These are phyloP conservation scores for Liparis tanakae DNA, from an alignment of 2,797 vertebrate genomes.

Conservation along the genomic window DNA sequence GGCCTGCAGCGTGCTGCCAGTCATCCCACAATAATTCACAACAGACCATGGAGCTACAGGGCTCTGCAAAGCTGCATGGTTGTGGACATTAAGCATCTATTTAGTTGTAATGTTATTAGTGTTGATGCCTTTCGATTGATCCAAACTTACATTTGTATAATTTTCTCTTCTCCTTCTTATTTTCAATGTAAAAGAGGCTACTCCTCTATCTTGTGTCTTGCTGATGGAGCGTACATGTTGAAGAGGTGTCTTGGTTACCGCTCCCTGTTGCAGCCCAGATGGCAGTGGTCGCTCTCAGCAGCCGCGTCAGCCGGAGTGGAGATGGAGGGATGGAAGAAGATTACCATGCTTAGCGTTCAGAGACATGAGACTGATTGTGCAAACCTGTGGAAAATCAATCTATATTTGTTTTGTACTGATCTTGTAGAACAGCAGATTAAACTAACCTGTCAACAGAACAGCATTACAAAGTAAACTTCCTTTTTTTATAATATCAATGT, in stretches of 20 bases:
- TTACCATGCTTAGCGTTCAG: slow-evolving; percentile 54
- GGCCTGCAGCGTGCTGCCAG: slow-evolving; percentile 14
- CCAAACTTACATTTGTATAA: slow-evolving; percentile 7
- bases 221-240: slow-evolving; percentile 18
- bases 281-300: slow-evolving; percentile 60
- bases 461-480: not conserved
- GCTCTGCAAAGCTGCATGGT: slow-evolving; percentile 11
- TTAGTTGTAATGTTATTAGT: not conserved
- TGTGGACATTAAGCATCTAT: slow-evolving; percentile 1
- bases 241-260: slow-evolving; percentile 35
- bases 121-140: slow-evolving; percentile 25
- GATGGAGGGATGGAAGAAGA: slow-evolving; percentile 52
- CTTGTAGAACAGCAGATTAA: not conserved
- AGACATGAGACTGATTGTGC: slow-evolving; percentile 23
- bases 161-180: not conserved
- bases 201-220: slow-evolving; percentile 14
- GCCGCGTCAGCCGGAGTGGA: slow-evolving; percentile 62
- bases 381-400: slow-evolving; percentile 37
- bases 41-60: slow-evolving; percentile 16
- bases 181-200: not conserved
- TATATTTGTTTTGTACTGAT: slow-evolving; percentile 23
- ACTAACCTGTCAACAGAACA: not conserved
- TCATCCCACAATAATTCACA: slow-evolving; percentile 36
- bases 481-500: not conserved
- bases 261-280: slow-evolving; percentile 74